These are phyloP conservation scores for Luperina nickerlii DNA, from an alignment of 2,888 invertebrate species.

Conservation along the genomic window DNA sequence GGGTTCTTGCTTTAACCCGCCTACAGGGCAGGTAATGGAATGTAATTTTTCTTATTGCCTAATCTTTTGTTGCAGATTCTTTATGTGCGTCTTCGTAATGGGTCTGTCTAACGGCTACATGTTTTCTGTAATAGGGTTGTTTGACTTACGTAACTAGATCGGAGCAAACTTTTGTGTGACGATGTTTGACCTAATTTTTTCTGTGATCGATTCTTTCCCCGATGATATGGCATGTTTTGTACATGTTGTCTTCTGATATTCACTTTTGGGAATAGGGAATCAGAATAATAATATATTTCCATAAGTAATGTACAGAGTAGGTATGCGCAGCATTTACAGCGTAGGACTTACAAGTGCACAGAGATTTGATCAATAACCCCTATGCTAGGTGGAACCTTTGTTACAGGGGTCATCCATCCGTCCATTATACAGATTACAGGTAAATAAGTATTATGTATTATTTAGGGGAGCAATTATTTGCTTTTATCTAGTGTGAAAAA, in stretches of 20 bases:
- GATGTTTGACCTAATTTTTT: conserved; percentile 43
- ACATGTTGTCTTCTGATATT: not conserved
- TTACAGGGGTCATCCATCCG: no score
- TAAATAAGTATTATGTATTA: no score
- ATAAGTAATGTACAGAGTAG: no score
- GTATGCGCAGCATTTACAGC: no score
- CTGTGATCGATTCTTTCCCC: conserved; percentile 14
- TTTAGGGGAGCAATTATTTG: no score
- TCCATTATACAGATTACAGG: no score
- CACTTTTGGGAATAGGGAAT: not conserved
- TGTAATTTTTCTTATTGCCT: conserved; percentile 55
- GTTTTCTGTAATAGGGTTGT: conserved; percentile 31
- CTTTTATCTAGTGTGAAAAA: no score
- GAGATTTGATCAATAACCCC: no score
- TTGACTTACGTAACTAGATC: conserved; percentile 38
- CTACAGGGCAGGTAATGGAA: conserved; percentile 42
- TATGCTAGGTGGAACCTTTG: no score
- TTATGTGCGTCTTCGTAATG: conserved; percentile 27
- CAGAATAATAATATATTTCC: no score
- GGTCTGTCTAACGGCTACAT: conserved; percentile 27
- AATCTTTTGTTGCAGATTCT: conserved; percentile 53
- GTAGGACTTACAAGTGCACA: no score
- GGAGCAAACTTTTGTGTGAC: conserved; percentile 13
- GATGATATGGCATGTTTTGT: conserved; percentile 44
- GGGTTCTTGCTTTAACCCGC: conserved; percentile 44